These are phyloP conservation scores for Bergia sp. DNA, from an alignment of 92 coral and sea anemone genomes.

Conservation along the genomic window DNA sequence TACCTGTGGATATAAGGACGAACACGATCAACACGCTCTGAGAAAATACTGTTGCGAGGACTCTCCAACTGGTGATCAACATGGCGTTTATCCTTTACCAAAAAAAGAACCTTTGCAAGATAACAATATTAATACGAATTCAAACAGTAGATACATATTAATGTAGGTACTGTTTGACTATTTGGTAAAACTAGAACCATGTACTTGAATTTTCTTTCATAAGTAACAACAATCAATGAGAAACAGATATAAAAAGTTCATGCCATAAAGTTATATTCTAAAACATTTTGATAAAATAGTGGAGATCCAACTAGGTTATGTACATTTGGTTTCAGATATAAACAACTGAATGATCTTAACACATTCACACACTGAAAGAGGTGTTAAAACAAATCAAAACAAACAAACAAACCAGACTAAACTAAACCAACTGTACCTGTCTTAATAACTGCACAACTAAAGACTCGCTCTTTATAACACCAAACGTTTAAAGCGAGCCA, in stretches of 20 bases:
- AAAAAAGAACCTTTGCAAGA: not conserved
- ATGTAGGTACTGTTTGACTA: too few relatives aligned
- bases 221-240: not conserved
- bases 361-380: not conserved
- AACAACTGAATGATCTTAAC: not conserved
- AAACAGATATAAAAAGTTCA: not conserved
- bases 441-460: not conserved
- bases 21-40: not conserved
- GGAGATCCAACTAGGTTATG: not conserved
- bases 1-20: slow-evolving; percentile 4
- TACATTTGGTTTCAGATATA: not conserved
- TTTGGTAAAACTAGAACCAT: too few relatives aligned
- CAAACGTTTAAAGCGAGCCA: not conserved
- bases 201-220: too few relatives aligned
- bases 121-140: not conserved
- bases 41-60: not conserved
- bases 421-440: not conserved
- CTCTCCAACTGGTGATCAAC: not conserved
- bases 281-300: not conserved
- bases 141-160: too few relatives aligned
- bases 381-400: not conserved
- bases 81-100: not conserved
- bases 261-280: not conserved
- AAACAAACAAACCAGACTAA: too few relatives aligned
- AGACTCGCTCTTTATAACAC: not conserved